Evolutionary conservation across 2,797 vertebrate genomes (phyloP), one percentile per base, ranked within the genome.

Genomic region (Psittacula derbiana): DNA sequence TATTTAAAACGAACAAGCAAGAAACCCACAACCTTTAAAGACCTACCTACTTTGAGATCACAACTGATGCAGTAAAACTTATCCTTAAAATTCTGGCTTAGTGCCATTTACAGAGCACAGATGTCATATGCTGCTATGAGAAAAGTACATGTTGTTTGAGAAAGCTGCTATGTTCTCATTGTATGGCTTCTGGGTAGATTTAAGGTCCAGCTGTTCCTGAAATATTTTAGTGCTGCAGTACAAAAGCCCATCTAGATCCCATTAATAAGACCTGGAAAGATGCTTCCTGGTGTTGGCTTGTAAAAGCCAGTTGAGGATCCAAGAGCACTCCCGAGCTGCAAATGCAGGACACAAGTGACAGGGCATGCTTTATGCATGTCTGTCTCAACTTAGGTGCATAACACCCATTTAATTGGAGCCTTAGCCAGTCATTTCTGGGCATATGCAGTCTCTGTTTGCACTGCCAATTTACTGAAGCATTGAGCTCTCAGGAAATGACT

Each of bases 151-250:
- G 40, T 76, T 93, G 72, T 69, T 75, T 1, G 3, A 88, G 72
- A 84, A 84, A 81, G 58, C 57, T 73, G n/a, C 50, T 88, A 7
- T 62, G 41, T 70, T 93, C 82, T 79, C 75, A 24, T n/a, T 72
- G 58, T 88, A 40, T 3, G 9, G 43, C 33, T 91, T 90, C 73
- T 88, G 47, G 18, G 43, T 78, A 90, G 43, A 90, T 90, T 93
- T 88, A 93, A 93, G 75, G 85, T 88, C 66, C 76, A 93, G 89
- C 55, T 91, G 82, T 62, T 93, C 23, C 66, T 69, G 60, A 72
- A 92, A 75, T 80, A 88, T 83, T 93, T 92, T n/a, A 88, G 57
- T 47, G 72, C 43, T 86, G 20, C 53, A 73, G 20, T 41, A 81
- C 43, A 41, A 50, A 95, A 80, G 25, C 50, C 62, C 65, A 9